Conservation (phyloP, 2,113 vertebrate genomes). For the Lagopus leucura region DNA sequence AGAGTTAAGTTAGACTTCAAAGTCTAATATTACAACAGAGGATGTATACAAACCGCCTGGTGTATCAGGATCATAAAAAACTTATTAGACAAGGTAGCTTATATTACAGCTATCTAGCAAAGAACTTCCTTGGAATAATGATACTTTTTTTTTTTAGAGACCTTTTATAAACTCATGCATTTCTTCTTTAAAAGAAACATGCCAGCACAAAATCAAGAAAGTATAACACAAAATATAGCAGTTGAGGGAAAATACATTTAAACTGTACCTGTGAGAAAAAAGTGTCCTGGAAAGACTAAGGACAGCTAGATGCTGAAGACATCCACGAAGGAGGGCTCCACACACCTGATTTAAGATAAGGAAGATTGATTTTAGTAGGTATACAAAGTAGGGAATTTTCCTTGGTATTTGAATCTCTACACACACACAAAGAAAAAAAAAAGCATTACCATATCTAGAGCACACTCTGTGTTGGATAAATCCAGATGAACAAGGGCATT, state of each 20-base stretch:
- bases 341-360: slow-evolving; percentile 82
- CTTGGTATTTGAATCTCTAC: not conserved
- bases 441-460: slow-evolving; percentile 89
- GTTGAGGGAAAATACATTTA: not conserved
- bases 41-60: not conserved
- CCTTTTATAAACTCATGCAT: not conserved
- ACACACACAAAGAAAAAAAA: not conserved
- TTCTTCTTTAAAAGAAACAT: not conserved
- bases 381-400: not conserved
- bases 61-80: not conserved
- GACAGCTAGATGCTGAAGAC: slow-evolving; percentile 88
- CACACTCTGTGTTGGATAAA: slow-evolving; percentile 91
- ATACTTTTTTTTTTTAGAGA: not conserved
- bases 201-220: not conserved
- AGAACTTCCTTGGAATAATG: not conserved
- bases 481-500: slow-evolving; percentile 90
- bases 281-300: slow-evolving; percentile 91
- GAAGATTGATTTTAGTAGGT: not conserved
- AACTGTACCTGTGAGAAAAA: slow-evolving; percentile 88
- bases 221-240: not conserved
- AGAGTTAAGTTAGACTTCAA: slow-evolving; percentile 7
- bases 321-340: slow-evolving; percentile 88
- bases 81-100: not conserved
- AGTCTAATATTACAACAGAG: not conserved
- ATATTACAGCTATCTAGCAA: not conserved